A percentile compares a stretch with the other conserved stretches of the same genome.
phyloP scores from a whole-genome alignment of 1,140 invertebrate species.

The Bombus soroeensis region DNA sequence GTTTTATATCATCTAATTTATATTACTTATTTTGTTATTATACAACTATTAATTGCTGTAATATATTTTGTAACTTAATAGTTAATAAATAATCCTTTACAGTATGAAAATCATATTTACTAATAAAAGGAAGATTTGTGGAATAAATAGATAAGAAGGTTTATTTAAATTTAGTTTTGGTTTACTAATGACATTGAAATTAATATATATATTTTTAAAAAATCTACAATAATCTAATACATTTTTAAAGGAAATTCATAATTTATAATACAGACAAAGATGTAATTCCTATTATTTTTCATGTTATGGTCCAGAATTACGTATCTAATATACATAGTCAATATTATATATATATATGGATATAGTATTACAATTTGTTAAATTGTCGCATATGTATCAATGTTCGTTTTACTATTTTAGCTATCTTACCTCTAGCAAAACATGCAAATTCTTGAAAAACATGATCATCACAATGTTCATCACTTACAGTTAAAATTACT shows the following conservation, averaged over 20 bases:
- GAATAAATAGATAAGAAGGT: not conserved
- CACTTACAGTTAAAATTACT: slow-evolving; percentile 53
- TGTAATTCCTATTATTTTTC: not conserved
- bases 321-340: not conserved
- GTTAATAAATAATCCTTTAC: not conserved
- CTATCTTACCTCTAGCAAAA: slow-evolving; percentile 59
- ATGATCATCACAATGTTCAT: slow-evolving; percentile 47
- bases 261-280: not conserved
- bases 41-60: not conserved
- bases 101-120: not conserved
- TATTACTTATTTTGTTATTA: not conserved
- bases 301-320: not conserved
- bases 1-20: not conserved
- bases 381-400: slow-evolving; percentile 71
- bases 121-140: not conserved
- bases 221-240: not conserved
- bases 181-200: not conserved
- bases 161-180: not conserved
- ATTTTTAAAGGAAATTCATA: not conserved
- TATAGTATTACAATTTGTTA: slow-evolving; percentile 53
- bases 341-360: not conserved
- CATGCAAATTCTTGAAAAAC: slow-evolving; percentile 53
- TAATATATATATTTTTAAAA: no score
- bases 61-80: not conserved
- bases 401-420: slow-evolving; percentile 63